A percentile compares a stretch with the other conserved stretches of the same genome.
phyloP scores from a whole-genome alignment of 1,140 invertebrate genomes.

The Pentalonia nigronervosa region DNA sequence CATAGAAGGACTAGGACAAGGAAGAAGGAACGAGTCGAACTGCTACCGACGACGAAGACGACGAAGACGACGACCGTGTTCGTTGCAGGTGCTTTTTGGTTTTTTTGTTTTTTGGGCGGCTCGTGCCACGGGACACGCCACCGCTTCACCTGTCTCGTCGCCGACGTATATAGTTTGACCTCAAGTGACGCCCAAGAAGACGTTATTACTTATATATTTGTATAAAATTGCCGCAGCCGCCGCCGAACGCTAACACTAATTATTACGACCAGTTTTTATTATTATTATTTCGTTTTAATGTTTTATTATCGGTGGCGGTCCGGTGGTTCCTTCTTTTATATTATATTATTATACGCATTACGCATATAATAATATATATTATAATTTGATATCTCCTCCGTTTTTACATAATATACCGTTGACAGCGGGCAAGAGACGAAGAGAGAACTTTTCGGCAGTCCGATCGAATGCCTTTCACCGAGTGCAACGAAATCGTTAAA shows the following conservation, averaged over 20 bases:
- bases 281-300: neutral
- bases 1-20: constrained; percentile 50
- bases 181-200: constrained; percentile 30
- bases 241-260: constrained; percentile 38
- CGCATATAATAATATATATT: neutral
- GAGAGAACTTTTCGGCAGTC: neutral
- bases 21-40: constrained; percentile 47
- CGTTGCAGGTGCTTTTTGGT: constrained; percentile 45
- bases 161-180: constrained; percentile 35
- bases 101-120: constrained; percentile 13
- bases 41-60: constrained; percentile 47
- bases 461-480: neutral
- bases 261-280: constrained; percentile 43
- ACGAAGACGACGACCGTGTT: neutral
- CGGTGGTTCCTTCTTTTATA: neutral
- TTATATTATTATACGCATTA: neutral
- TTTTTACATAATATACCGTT: neutral
- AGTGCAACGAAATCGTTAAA: neutral
- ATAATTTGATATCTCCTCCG: neutral
- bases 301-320: neutral
- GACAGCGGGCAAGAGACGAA: neutral
- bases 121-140: constrained; percentile 55
- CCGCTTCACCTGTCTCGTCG: constrained; percentile 45
- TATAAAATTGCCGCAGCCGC: constrained; percentile 25
- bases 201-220: constrained; percentile 22